Evolutionary conservation across 2,797 vertebrate genomes (phyloP), one percentile per base, ranked within the genome.

Genomic region (Chelon auratus): DNA sequence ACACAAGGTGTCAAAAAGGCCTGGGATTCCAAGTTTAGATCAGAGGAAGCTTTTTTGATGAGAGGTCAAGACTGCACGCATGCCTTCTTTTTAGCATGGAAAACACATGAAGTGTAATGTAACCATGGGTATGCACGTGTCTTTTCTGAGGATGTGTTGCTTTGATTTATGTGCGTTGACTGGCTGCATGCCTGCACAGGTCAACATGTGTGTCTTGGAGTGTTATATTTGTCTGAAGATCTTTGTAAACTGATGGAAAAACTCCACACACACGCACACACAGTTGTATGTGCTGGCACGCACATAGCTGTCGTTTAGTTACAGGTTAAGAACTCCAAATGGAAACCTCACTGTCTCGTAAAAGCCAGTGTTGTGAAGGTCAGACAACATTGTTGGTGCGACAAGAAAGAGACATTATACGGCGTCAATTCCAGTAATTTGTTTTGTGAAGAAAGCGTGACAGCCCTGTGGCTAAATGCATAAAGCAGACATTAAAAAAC

Each of bases 211-310:
- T 52, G 42, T 66, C 64, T 72, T 22, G 33, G 37, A 61, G 50
- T 54, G 76, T 77, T 67, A 71, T 80, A 74, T 79, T 77, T 68
- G 68, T 75, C 63, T 26, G 18, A 78, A 52, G 63, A 63, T 81
- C 67, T 61, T 55, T 64, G 52, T 72, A 58, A 72, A 67, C 65
- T 47, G 11, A 48, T 43, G 79, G 73, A 76, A 62, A 54, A 65
- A 26, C 22, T 40, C 26, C 53, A 56, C 39, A 72, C 43, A 50
- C 57, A 18, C 4, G 40, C 22, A 33, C 30, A 33, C 30, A 33
- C 53, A 18, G 52, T 36, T 52, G 58, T 14, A 68, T 78, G 65
- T 39, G 59, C 30, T 33, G 68, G 39, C 69, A 70, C 10, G 2
- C 43, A 71, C 7, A 33, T 81, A 30, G 43, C 64, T 55, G 26